Conservation (phyloP, 2,797 vertebrate genomes). For the Tokudaia tokunoshimensis region DNA sequence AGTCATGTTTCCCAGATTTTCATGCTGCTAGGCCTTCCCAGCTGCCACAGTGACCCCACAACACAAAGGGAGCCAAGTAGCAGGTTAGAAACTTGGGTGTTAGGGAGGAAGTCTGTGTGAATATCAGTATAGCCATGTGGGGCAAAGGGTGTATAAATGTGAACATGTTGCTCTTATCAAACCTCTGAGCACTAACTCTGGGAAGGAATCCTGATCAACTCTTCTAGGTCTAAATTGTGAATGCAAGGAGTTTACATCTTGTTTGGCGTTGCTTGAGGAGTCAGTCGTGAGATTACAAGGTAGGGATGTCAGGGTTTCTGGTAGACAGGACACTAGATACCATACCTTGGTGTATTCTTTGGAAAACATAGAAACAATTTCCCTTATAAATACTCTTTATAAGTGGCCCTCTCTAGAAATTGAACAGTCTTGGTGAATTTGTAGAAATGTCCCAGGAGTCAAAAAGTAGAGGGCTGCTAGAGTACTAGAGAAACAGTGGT, state of each 20-base stretch:
- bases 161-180: neutral
- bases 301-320: conserved; percentile 13
- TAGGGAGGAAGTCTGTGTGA: conserved; percentile 30
- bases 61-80: conserved; percentile 43
- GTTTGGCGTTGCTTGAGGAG: conserved; percentile 44
- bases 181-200: neutral
- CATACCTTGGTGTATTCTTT: neutral
- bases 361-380: conserved; percentile 60
- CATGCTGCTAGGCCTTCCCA: conserved; percentile 46
- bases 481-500: neutral
- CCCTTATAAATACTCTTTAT: neutral
- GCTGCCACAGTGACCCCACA: conserved; percentile 48
- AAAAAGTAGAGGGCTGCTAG: neutral
- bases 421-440: conserved; percentile 27
- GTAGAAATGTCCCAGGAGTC: conserved; percentile 16
- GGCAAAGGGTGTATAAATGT: neutral
- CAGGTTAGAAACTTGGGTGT: conserved; percentile 62
- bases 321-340: neutral
- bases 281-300: conserved; percentile 37
- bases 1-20: conserved; percentile 73
- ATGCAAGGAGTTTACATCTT: conserved; percentile 24
- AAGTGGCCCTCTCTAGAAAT: neutral
- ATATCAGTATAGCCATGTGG: neutral
- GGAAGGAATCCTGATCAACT: neutral
- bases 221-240: neutral